Conservation (phyloP, 1,140 invertebrate genomes). For the Drosophila nikananu region DNA sequence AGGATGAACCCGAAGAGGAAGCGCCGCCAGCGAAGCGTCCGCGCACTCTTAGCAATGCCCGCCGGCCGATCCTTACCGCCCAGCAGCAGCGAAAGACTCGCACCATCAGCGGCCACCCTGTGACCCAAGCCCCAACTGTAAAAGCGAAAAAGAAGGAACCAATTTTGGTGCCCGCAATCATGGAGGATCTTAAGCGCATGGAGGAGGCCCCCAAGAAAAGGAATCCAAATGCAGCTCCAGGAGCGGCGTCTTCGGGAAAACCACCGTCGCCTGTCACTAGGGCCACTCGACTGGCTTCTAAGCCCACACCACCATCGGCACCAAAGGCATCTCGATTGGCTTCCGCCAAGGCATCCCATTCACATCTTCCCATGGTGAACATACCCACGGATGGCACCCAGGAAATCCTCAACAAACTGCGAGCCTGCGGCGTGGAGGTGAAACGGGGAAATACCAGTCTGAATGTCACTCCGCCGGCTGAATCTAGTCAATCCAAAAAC, state of each 20-base stretch:
- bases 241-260: not conserved
- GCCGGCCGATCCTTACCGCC: conserved; percentile 34
- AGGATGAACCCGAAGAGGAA: not conserved
- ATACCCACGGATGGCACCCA: conserved; percentile 55
- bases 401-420: conserved; percentile 70
- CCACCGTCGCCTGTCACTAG: not conserved
- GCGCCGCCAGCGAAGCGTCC: not conserved
- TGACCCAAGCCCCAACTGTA: not conserved
- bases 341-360: not conserved
- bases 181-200: conserved; percentile 36
- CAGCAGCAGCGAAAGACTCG: conserved; percentile 46
- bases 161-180: conserved; percentile 26
- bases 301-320: not conserved
- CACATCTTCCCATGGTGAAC: conserved; percentile 1
- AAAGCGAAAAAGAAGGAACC: conserved; percentile 38
- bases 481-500: conserved; percentile 21
- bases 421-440: conserved; percentile 69
- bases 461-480: conserved; percentile 1
- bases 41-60: conserved; percentile 15
- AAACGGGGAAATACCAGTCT: conserved; percentile 55
- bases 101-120: not conserved
- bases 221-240: not conserved
- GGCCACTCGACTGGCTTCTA: not conserved
- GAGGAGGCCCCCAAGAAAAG: not conserved
- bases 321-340: not conserved